These are phyloP conservation scores for Neoseiulus cucumeris DNA, from an alignment of 1,140 invertebrate species.

Conservation along the genomic window DNA sequence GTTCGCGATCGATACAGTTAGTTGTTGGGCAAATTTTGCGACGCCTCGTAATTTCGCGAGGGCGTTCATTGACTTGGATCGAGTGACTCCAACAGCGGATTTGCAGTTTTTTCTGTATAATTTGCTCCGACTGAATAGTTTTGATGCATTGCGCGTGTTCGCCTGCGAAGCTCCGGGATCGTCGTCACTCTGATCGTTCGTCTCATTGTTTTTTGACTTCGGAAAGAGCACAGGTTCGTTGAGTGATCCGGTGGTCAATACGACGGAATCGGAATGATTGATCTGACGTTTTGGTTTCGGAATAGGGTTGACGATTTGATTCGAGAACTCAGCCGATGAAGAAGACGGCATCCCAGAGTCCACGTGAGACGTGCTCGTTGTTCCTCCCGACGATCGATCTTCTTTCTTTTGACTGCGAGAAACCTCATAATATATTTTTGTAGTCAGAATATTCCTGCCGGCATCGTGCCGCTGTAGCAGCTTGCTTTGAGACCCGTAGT, in stretches of 20 bases:
- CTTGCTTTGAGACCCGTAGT: too few relatives aligned
- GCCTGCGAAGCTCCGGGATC: not conserved
- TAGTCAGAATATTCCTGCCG: too few relatives aligned
- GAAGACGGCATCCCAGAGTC: too few relatives aligned
- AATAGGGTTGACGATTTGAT: not conserved
- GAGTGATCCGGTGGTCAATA: not conserved
- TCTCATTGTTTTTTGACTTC: not conserved
- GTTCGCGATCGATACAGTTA: not conserved
- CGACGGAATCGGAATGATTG: not conserved
- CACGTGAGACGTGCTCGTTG: too few relatives aligned
- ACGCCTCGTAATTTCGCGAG: not conserved
- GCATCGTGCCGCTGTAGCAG: too few relatives aligned
- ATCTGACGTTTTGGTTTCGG: constrained; percentile 2
- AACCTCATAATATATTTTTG: too few relatives aligned
- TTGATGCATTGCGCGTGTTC: not conserved
- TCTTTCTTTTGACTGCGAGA: too few relatives aligned
- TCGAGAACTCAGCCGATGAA: too few relatives aligned
- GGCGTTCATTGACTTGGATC: not conserved
- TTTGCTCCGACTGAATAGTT: not conserved
- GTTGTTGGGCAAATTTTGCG: not conserved
- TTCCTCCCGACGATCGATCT: too few relatives aligned
- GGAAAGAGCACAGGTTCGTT: not conserved
- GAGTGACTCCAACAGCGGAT: not conserved
- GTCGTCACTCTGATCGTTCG: not conserved
- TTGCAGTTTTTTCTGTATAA: not conserved